Conservation (phyloP, 2,888 invertebrate genomes). For the Patella pellucida region DNA sequence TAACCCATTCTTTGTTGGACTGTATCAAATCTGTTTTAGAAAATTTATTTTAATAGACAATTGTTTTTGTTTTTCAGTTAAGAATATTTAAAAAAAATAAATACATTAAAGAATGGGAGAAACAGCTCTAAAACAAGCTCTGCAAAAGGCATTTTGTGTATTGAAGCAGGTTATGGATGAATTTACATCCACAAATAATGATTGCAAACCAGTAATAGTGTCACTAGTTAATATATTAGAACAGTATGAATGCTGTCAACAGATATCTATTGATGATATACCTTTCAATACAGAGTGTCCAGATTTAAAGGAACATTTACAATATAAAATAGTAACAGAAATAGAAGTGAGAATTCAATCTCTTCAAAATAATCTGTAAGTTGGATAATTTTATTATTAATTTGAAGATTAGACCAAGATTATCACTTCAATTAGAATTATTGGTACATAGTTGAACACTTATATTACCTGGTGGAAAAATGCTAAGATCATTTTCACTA, state of each 20-base stretch:
- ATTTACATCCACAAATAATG: neutral
- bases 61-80: no score
- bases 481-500: no score
- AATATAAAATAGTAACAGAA: neutral
- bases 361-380: neutral
- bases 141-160: neutral
- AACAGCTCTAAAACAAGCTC: neutral
- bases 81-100: no score
- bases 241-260: neutral
- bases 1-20: no score
- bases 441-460: no score
- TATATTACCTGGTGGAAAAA: no score
- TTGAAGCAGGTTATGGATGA: neutral
- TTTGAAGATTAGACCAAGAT: no score
- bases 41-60: no score
- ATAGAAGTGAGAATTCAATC: neutral
- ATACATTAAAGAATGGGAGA: neutral
- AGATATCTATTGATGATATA: neutral
- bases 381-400: neutral
- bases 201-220: neutral
- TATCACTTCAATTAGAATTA: no score
- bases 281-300: neutral
- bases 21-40: no score
- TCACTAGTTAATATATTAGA: constrained; percentile 2
- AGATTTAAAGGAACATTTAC: neutral